Base-by-base conservation (phyloP, 2,113 vertebrate species). In the Tylochromis polylepis region DNA sequence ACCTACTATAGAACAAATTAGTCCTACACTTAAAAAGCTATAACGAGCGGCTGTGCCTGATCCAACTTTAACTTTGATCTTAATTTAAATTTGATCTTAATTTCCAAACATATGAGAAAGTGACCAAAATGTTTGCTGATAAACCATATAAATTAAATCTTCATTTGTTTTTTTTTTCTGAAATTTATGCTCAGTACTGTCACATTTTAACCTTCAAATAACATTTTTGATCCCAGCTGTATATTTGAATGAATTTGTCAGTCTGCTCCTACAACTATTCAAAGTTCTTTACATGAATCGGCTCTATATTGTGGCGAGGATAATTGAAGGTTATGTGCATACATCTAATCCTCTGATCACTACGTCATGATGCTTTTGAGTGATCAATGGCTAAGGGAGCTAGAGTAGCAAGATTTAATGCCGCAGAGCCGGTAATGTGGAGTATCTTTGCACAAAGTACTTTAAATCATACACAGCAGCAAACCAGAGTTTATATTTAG, bases 331-430 rank as follows among this genome's bases (percentile, higher is more conserved):
- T 72, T 27, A 16, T 72, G 38, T 6, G 14, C 14, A 72, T 43
- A 46, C 14, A 43, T 46, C 38, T 46, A 27, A 72, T 46, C 0
- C 15, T 72, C 41, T 72, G 18, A 27, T 72, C 67, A 27, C 67
- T 27, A 41, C 34, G 22, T 15, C 2, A 1, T 18, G 3, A 49
- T 72, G 22, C 41, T 41, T 67, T 41, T 22, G 36, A 70, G 8
- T 0, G 41, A 72, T 0, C 41, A 16, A 0, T 4, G 15, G 0
- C 22, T 72, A 0, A 72, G 41, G 0, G 2, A 72, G 38, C 65
- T 27, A 0, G 38, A 11, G 65, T 27, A 49, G 41, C 15, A 0
- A 46, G 22, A 72, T 11, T 70, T 72, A 72, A 18, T 49, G 41
- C 67, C 0, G 5, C 67, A 72, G 67, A 72, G 22, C 41, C 15